Evolutionary conservation across 2,797 vertebrate genomes (phyloP), one percentile per base, ranked within the genome.

Genomic region (Pachyuromys duprasi): DNA sequence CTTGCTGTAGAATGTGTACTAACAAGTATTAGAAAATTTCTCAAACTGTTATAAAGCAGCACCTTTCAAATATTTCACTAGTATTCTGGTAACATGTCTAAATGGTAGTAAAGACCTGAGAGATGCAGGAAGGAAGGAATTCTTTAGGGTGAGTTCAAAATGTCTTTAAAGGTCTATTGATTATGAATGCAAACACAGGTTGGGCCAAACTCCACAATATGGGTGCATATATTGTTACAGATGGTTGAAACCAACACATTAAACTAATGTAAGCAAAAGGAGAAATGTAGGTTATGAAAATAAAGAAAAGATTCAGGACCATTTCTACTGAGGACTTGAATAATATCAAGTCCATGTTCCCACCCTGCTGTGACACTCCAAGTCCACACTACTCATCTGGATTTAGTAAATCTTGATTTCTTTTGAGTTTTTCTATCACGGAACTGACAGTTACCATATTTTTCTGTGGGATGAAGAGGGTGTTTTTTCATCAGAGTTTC

Each of bases 241-340:
- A 83, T 67, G 49, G 31, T 33, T 89, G 62, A 97, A 92, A n/a
- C 2, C 8, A 74, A 88, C 70, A 88, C 70, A 39, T 26, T 39
- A 93, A 89, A 86, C 20, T 31, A 63, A 87, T 63, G 81, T 57
- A 84, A 18, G 6, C 3, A 39, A 81, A 88, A 93, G 36, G 33
- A 17, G 3, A 60, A 79, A 53, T 62, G 33, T 8, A 92, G 53
- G 33, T 82, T 9, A 26, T 24, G n/a, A 12, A 89, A 96, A 70
- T 42, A 11, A 49, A 93, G 63, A 5, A 62, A 67, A 57, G 28
- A 70, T 2, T 74, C 72, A 62, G 39, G 20, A 20, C 6, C 31
- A 65, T 65, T 82, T 89, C 62, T 72, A 26, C 24, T 33, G 88
- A 20, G 17, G 1, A 49, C 22, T 53, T 82, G n/a, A 88, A 65